A percentile compares a stretch with the other conserved stretches of the same genome.
phyloP scores from a whole-genome alignment of 1,140 invertebrate genomes.

The Drosophila pruinosa region DNA sequence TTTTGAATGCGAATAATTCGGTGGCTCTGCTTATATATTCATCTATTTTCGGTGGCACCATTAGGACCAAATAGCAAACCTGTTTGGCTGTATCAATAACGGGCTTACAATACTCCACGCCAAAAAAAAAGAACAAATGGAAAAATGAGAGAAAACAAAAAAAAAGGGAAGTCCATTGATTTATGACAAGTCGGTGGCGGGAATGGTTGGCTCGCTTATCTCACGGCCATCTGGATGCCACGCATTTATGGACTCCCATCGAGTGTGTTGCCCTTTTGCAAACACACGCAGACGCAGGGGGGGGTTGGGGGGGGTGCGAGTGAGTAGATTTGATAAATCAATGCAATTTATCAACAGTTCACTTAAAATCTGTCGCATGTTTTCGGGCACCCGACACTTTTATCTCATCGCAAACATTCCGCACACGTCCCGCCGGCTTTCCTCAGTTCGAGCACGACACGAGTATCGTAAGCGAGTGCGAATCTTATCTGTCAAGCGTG shows the following conservation, averaged over 20 bases:
- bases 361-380: slow-evolving; percentile 65
- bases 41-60: slow-evolving; percentile 36
- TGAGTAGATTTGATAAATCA: slow-evolving; percentile 69
- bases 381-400: slow-evolving; percentile 30
- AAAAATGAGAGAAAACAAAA: slow-evolving; percentile 1
- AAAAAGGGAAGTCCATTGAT: slow-evolving; percentile 40
- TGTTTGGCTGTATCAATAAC: slow-evolving; percentile 74
- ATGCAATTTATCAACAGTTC: slow-evolving; percentile 74
- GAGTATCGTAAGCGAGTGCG: no score
- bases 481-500: slow-evolving; percentile 62
- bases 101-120: no score
- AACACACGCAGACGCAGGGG: neutral
- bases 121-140: slow-evolving; percentile 8
- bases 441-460: neutral
- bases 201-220: slow-evolving; percentile 51
- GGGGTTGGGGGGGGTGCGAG: neutral
- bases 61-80: slow-evolving; percentile 59
- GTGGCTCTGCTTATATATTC: neutral
- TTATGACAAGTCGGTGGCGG: slow-evolving; percentile 51
- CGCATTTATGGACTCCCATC: slow-evolving; percentile 48
- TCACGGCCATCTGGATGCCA: slow-evolving; percentile 67
- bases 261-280: slow-evolving; percentile 11
- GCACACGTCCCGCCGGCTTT: slow-evolving; percentile 1
- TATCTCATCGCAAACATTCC: slow-evolving; percentile 63
- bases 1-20: neutral